phyloP scores from a whole-genome alignment of 2,888 invertebrate genomes.

The Cyclophora albipunctata region DNA sequence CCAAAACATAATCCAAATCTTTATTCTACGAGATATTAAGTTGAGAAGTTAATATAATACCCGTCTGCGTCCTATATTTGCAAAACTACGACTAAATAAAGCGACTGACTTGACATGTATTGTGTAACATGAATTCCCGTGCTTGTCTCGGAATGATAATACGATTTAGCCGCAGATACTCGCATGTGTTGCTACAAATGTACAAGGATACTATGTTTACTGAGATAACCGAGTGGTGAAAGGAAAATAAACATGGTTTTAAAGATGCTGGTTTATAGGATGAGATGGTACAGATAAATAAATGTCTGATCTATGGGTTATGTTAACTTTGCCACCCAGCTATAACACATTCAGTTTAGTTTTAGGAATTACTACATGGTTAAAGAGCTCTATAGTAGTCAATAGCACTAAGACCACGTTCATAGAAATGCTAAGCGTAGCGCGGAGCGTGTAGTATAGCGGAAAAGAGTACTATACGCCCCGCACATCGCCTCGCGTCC shows the following conservation, averaged over 20 bases:
- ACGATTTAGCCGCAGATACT: constrained; percentile 17
- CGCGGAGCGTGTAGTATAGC: no score
- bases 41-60: constrained; percentile 46
- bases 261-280: background rate
- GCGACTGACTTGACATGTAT: constrained; percentile 28
- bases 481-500: no score
- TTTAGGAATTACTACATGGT: constrained; percentile 1
- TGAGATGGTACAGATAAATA: background rate
- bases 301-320: background rate
- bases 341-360: background rate
- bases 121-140: constrained; percentile 31
- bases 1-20: constrained; percentile 38
- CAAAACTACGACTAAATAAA: constrained; percentile 37
- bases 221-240: constrained; percentile 2
- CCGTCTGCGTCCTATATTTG: constrained; percentile 37
- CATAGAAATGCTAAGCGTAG: background rate
- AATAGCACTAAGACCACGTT: background rate
- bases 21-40: constrained; percentile 36
- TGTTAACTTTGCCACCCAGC: background rate
- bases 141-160: constrained; percentile 28
- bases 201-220: constrained; percentile 5
- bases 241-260: no score
- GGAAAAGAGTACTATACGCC: no score
- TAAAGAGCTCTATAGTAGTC: background rate
- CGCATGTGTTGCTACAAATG: background rate